Conservation (phyloP, 2,113 vertebrate species). For the Clupea harengus region DNA sequence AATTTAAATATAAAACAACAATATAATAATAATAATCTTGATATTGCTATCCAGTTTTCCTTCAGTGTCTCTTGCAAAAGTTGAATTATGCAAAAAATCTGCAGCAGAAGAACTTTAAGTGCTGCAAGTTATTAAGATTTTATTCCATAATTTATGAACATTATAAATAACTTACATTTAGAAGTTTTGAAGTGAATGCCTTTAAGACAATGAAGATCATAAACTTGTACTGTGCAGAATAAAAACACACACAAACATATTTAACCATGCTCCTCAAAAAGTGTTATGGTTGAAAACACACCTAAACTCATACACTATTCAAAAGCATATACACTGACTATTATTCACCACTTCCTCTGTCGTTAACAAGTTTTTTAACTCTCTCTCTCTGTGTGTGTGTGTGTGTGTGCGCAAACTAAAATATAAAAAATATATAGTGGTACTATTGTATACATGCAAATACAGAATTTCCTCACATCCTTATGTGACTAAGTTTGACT, state of each 20-base stretch:
- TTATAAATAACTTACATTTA: neutral
- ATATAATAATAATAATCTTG: neutral
- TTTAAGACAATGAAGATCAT: neutral
- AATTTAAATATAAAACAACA: neutral
- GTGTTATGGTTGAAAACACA: neutral
- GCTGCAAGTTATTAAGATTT: neutral
- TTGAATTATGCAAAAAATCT: neutral
- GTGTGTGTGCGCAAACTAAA: neutral
- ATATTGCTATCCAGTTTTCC: neutral
- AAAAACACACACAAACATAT: neutral
- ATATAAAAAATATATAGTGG: neutral
- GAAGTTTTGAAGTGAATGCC: neutral
- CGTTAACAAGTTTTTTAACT: neutral
- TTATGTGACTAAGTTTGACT: neutral
- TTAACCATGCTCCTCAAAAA: neutral
- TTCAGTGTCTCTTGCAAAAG: neutral
- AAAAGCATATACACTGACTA: too few relatives aligned
- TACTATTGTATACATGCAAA: neutral
- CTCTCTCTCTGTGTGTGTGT: neutral
- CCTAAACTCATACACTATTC: neutral
- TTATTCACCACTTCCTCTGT: too few relatives aligned
- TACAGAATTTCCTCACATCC: neutral
- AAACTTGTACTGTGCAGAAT: neutral
- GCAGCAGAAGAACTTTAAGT: neutral
- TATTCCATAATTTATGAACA: neutral